Base-by-base conservation (phyloP, 2,888 invertebrate genomes). In the Melikaiella ostensackeni region DNA sequence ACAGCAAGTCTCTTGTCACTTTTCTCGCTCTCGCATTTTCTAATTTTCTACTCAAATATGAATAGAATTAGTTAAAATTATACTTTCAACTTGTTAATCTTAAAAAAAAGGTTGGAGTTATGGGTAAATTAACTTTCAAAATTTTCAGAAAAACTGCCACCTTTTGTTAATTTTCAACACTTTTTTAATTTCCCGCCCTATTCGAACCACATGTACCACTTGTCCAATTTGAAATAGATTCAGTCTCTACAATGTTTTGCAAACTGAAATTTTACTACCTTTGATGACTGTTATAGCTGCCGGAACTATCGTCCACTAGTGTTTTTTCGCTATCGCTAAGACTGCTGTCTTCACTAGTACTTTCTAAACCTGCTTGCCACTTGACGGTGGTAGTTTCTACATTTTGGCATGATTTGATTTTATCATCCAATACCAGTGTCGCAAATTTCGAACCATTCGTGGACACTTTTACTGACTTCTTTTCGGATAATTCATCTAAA, bases 261-360 rank as follows among this genome's bases (percentile, higher is more conserved):
- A 21, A 42, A 24, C 24, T 46, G 16, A 38, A 8, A 7, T 4
- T 7, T 42, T 46, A n/a, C 24, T 42, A 42, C 42, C 42, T 42
- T 2, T 42, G 42, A 42, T 16, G 42, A 50, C 5, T 70, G 11
- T 46, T 70, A 50, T 50, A 33, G 21, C 35, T 50, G 1, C n/a
- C n/a, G 11, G 33, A 50, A 30, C 21, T 70, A 84, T 94, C 94
- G 16, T 94, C 94, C 30, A 94, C 93, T 77, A 94, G 90, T 1
- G 94, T 94, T 84, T 94, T 92, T 90, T 96, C 96, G 85, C 95
- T 95, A 87, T 96, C 96, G 82, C 95, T 96, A 55, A 95, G 92
- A 88, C 95, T 96, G 87, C 95, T 95, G 86, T 96, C 96, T 88
- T 96, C 96, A 84, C 95, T 95, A 84, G 95, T 95, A 87, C 95